These are phyloP conservation scores for Salarias fasciatus DNA, from an alignment of 2,797 vertebrate species.

Conservation along the genomic window DNA sequence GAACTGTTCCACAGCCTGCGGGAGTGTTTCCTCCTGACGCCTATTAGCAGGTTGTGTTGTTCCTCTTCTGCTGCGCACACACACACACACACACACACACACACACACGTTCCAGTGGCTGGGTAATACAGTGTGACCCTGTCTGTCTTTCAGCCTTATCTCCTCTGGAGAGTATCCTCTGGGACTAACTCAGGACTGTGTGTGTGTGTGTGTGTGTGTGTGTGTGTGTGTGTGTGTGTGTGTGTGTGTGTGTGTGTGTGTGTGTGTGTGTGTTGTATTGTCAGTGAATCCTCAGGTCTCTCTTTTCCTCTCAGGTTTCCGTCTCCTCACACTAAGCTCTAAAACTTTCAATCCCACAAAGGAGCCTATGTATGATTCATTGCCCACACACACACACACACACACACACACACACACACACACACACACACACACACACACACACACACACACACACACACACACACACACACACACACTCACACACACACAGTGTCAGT, in stretches of 20 bases:
- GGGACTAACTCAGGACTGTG: slow-evolving; percentile 40
- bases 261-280: slow-evolving; percentile 14
- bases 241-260: slow-evolving; percentile 2
- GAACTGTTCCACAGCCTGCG: too few species aligned
- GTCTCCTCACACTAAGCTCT: slow-evolving; percentile 50
- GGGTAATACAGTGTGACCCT: slow-evolving; percentile 65
- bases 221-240: slow-evolving; percentile 11
- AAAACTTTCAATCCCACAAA: slow-evolving; percentile 61
- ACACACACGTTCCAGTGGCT: slow-evolving; percentile 35
- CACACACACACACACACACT: too few species aligned
- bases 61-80: slow-evolving; percentile 14
- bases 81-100: slow-evolving; percentile 19
- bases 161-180: slow-evolving; percentile 45
- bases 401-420: slow-evolving; percentile 19
- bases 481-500: too few species aligned
- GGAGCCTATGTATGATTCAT: slow-evolving; percentile 47
- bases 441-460: too few species aligned
- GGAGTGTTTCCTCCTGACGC: not conserved
- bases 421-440: slow-evolving; percentile 1
- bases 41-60: not conserved
- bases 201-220: slow-evolving; percentile 8
- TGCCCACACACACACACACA: slow-evolving; percentile 20
- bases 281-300: slow-evolving; percentile 46
- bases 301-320: slow-evolving; percentile 23
- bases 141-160: slow-evolving; percentile 67